These are phyloP conservation scores for Frankliniella intonsa DNA, from an alignment of 2,888 invertebrate genomes.

Conservation along the genomic window DNA sequence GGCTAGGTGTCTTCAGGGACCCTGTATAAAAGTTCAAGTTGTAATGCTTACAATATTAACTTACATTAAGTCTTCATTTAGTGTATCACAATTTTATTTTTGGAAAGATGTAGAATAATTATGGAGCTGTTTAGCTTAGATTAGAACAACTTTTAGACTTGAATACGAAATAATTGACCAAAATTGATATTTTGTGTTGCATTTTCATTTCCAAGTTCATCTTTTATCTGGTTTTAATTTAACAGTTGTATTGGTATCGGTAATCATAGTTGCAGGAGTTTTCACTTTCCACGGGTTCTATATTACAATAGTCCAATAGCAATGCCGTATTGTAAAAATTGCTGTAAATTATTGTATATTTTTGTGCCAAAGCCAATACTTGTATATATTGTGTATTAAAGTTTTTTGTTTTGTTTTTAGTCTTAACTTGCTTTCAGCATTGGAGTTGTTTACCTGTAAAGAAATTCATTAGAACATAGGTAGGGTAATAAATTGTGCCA, in stretches of 20 bases:
- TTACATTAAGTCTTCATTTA: too few species aligned
- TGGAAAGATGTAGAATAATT: not conserved
- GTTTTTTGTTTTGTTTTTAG: not conserved
- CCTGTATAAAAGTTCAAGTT: not conserved
- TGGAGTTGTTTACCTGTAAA: conserved; percentile 10
- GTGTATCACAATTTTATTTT: not conserved
- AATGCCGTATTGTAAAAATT: not conserved
- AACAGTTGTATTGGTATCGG: not conserved
- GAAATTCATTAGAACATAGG: not conserved
- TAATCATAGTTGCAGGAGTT: not conserved
- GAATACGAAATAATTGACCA: not conserved
- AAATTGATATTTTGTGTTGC: not conserved
- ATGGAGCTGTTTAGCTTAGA: too few species aligned
- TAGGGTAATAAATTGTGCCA: conserved; percentile 20
- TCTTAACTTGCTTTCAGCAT: conserved; percentile 4
- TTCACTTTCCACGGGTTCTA: not conserved
- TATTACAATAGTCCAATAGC: not conserved
- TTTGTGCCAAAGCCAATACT: conserved; percentile 14
- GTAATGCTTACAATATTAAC: too few species aligned
- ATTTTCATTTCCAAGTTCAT: not conserved
- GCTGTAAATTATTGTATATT: conserved; percentile 18
- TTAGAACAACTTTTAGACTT: not conserved
- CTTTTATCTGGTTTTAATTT: not conserved
- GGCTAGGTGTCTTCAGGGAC: not conserved
- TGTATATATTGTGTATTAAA: not conserved